These are phyloP conservation scores for Planiliza haematocheilus DNA, from an alignment of 2,113 vertebrate species.

Conservation along the genomic window DNA sequence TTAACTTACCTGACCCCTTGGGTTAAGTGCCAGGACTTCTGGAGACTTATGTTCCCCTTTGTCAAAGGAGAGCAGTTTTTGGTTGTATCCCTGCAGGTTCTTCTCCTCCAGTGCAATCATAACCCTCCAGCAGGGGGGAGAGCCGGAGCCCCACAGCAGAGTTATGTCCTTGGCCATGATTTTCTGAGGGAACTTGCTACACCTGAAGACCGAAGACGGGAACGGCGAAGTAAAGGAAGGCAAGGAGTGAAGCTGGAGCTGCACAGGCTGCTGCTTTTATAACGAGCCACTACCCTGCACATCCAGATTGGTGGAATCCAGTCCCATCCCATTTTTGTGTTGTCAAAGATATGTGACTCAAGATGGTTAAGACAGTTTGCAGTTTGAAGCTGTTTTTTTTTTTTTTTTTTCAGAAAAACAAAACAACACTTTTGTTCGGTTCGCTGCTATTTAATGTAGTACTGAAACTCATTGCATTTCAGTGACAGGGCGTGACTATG, in stretches of 20 bases:
- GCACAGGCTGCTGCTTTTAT: slow-evolving; percentile 19
- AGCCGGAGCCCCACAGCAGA: slow-evolving; percentile 81
- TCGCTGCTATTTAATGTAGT: too few relatives aligned
- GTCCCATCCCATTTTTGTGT: slow-evolving; percentile 45
- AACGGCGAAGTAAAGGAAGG: not conserved
- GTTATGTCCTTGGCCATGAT: slow-evolving; percentile 78
- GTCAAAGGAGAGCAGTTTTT: slow-evolving; percentile 76
- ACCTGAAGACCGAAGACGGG: too few relatives aligned
- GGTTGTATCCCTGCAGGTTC: slow-evolving; percentile 76
- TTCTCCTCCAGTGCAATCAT: slow-evolving; percentile 84
- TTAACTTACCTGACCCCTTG: slow-evolving; percentile 77
- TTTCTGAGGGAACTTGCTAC: not conserved
- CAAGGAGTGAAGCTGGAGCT: not conserved
- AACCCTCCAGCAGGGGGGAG: slow-evolving; percentile 84
- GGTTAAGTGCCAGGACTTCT: slow-evolving; percentile 78
- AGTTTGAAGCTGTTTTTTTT: not conserved
- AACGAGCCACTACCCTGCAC: not conserved
- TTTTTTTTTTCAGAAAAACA: too few relatives aligned
- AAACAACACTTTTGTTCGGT: not conserved
- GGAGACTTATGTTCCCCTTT: slow-evolving; percentile 78
- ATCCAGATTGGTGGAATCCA: slow-evolving; percentile 39
- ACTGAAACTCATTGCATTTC: not conserved
- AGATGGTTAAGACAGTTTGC: not conserved
- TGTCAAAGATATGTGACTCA: slow-evolving; percentile 15
- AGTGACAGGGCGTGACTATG: not conserved